phyloP scores from a whole-genome alignment of 2,113 vertebrate species.

The Ageneiosus marmoratus region DNA sequence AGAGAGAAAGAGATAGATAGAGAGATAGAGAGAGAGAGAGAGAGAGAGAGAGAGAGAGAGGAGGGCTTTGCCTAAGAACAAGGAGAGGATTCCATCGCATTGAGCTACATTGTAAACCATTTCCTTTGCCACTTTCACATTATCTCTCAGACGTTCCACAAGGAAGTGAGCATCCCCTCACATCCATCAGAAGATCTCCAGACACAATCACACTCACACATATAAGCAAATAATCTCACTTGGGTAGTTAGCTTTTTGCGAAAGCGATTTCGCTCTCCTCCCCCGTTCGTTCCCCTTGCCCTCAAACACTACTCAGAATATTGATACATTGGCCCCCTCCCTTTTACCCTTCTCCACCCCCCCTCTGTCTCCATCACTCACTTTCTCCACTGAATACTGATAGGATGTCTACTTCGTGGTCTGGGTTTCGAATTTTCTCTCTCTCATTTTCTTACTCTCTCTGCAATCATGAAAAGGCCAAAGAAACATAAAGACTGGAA shows the following conservation, averaged over 20 bases:
- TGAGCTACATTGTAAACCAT: constrained; percentile 61
- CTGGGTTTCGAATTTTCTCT: constrained; percentile 78
- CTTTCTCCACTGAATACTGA: constrained; percentile 83
- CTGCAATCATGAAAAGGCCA: constrained; percentile 43
- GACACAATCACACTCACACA: constrained; percentile 45
- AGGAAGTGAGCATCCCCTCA: constrained; percentile 39
- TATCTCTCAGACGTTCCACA: constrained; percentile 31
- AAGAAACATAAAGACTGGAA: constrained; percentile 60
- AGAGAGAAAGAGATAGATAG: constrained; percentile 52
- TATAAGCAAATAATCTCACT: constrained; percentile 74
- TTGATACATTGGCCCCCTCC: constrained; percentile 80
- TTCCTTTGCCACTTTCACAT: constrained; percentile 32
- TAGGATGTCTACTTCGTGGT: constrained; percentile 80
- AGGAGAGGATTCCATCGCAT: constrained; percentile 78
- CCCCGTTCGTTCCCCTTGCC: constrained; percentile 79
- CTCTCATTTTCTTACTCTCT: constrained; percentile 41
- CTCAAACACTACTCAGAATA: constrained; percentile 85
- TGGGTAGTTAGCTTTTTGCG: constrained; percentile 56
- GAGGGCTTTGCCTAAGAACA: constrained; percentile 51
- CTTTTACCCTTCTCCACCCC: constrained; percentile 55
- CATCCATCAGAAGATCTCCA: constrained; percentile 29
- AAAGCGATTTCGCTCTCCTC: constrained; percentile 67
- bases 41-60: constrained; percentile 35
- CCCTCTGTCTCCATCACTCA: constrained; percentile 72
- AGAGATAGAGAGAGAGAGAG: constrained; percentile 49